These are phyloP conservation scores for Nephotettix cincticeps DNA, from an alignment of 1,140 invertebrate genomes.

Conservation along the genomic window DNA sequence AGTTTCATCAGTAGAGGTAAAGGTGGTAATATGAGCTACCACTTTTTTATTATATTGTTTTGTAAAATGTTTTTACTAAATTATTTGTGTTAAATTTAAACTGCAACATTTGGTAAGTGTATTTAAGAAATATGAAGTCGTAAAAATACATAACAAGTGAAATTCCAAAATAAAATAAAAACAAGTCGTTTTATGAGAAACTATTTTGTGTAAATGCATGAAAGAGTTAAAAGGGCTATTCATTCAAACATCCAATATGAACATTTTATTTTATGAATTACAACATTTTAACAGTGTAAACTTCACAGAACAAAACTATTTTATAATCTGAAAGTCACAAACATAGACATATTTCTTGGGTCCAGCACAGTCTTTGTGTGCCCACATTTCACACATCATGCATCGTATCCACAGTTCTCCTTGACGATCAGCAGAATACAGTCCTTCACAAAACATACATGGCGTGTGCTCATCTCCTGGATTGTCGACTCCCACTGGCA, in stretches of 20 bases:
- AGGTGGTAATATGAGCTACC: conserved; percentile 2
- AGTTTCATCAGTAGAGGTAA: neutral
- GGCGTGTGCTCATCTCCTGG: conserved; percentile 5
- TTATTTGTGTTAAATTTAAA: neutral
- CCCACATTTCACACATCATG: conserved; percentile 36
- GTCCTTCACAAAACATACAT: conserved; percentile 20
- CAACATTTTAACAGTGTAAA: neutral
- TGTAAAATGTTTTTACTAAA: neutral
- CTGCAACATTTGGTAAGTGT: neutral
- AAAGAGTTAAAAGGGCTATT: no score
- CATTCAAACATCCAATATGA: no score
- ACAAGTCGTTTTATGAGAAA: no score
- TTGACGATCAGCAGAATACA: conserved; percentile 31
- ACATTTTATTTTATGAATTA: neutral
- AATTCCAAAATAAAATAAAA: no score
- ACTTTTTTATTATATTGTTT: neutral
- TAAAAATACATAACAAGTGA: no score
- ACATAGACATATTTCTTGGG: conserved; percentile 18
- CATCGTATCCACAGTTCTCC: conserved; percentile 37
- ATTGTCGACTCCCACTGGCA: neutral
- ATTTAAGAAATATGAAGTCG: neutral
- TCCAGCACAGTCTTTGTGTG: conserved; percentile 34
- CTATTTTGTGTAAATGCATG: no score
- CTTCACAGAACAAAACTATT: conserved; percentile 1
- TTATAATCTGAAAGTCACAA: conserved; percentile 14